phyloP scores from a whole-genome alignment of 37 sponge, comb jelly and placozoan genomes.

The Petrosia ficiformis region DNA sequence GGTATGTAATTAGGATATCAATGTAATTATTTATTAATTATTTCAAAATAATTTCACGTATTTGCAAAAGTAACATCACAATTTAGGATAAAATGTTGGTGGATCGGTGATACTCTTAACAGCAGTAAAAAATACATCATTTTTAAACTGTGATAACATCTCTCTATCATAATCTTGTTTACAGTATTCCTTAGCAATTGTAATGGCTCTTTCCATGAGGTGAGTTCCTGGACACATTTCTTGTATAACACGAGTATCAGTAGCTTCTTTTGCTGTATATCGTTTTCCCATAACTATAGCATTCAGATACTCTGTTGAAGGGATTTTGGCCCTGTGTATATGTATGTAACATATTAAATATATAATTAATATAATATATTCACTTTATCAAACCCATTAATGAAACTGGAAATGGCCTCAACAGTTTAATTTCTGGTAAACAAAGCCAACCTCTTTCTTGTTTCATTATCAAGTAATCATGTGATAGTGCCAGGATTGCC shows the following conservation, averaged over 20 bases:
- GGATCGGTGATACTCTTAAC: not conserved
- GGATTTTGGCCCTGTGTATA: slow-evolving; percentile 33
- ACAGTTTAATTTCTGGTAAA: slow-evolving; percentile 54
- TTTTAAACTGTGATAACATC: slow-evolving; percentile 28
- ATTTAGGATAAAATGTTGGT: not conserved
- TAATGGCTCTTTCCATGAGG: slow-evolving; percentile 25
- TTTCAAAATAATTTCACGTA: too few relatives aligned
- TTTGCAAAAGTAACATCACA: too few relatives aligned
- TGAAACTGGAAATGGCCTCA: slow-evolving; percentile 24
- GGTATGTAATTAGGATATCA: too few relatives aligned
- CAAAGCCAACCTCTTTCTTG: slow-evolving; percentile 69
- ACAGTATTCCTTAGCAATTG: slow-evolving; percentile 17
- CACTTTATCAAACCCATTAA: slow-evolving; percentile 48
- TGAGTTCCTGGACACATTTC: slow-evolving; percentile 14
- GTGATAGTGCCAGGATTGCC: slow-evolving; percentile 55
- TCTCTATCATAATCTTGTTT: slow-evolving; percentile 33
- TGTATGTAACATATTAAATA: not conserved
- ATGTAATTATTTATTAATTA: too few relatives aligned
- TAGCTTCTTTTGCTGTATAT: slow-evolving; percentile 64
- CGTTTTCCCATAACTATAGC: slow-evolving; percentile 40
- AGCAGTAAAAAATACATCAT: slow-evolving; percentile 8
- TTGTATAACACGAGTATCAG: slow-evolving; percentile 26
- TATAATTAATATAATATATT: not conserved
- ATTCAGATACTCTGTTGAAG: slow-evolving; percentile 17
- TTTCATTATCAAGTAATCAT: slow-evolving; percentile 70